These are phyloP conservation scores for Cerastis leucographa DNA, from an alignment of 2,888 invertebrate species.

Conservation along the genomic window DNA sequence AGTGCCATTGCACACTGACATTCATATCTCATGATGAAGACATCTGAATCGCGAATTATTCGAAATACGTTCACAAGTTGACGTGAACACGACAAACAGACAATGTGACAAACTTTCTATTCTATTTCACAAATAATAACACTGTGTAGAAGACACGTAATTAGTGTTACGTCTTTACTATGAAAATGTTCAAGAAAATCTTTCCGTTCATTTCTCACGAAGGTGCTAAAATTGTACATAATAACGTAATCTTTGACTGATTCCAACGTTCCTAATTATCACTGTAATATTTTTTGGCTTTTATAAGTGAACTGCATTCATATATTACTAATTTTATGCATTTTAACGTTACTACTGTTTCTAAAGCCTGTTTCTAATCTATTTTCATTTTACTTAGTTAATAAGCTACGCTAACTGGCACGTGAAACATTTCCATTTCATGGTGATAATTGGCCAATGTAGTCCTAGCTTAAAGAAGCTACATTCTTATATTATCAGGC, in stretches of 20 bases:
- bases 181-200: conserved; percentile 33
- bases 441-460: background rate
- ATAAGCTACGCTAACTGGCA: background rate
- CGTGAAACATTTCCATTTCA: background rate
- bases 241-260: conserved; percentile 23
- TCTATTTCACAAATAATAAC: conserved; percentile 62
- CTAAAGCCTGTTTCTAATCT: conserved; percentile 3
- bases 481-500: conserved; percentile 25
- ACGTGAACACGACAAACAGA: conserved; percentile 75
- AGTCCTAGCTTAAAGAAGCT: background rate
- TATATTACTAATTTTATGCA: background rate
- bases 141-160: conserved; percentile 51
- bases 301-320: background rate
- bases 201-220: conserved; percentile 1
- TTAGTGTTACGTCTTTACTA: conserved; percentile 50
- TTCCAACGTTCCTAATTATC: background rate
- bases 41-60: conserved; percentile 77
- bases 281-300: background rate
- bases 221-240: conserved; percentile 14
- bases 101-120: conserved; percentile 78
- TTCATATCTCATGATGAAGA: conserved; percentile 75
- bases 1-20: conserved; percentile 68
- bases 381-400: conserved; percentile 8
- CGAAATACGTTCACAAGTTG: conserved; percentile 73
- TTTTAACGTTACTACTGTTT: background rate